Conservation (phyloP, 2,888 invertebrate species). For the Sinhomidia bicolor region DNA sequence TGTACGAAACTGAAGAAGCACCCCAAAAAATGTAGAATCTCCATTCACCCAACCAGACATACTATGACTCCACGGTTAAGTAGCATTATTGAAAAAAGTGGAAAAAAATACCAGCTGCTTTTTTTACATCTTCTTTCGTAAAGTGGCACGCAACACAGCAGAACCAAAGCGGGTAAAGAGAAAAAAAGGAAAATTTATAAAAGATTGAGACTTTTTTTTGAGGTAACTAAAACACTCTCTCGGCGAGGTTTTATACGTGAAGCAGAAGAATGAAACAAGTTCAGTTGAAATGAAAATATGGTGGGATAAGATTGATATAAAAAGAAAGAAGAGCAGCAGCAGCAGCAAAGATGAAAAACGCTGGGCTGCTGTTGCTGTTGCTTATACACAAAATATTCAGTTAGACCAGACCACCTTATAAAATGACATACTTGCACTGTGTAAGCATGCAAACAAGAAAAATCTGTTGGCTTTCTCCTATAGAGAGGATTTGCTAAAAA, state of each 20-base stretch:
- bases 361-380: too few species aligned
- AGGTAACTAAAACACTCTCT: conserved; percentile 58
- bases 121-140: neutral
- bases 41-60: neutral
- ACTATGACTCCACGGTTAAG: neutral
- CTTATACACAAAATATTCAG: neutral
- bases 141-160: conserved; percentile 9
- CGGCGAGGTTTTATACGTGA: conserved; percentile 52
- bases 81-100: conserved; percentile 58
- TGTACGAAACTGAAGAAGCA: too few species aligned
- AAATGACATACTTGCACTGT: conserved; percentile 60
- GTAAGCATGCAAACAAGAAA: neutral
- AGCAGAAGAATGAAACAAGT: conserved; percentile 63
- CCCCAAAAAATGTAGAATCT: neutral
- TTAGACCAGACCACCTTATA: too few species aligned
- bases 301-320: conserved; percentile 36
- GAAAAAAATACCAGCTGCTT: conserved; percentile 44
- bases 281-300: conserved; percentile 56
- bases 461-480: neutral
- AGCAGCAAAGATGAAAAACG: conserved; percentile 6
- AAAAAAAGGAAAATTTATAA: too few species aligned
- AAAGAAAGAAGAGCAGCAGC: conserved; percentile 13
- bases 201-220: conserved; percentile 3
- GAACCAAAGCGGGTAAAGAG: neutral
- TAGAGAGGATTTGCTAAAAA: conserved; percentile 13